A percentile compares a stretch with the other conserved stretches of the same genome.
Evolutionary conservation across 2,888 invertebrate genomes (phyloP).

Genomic region (Xylota sylvarum): DNA sequence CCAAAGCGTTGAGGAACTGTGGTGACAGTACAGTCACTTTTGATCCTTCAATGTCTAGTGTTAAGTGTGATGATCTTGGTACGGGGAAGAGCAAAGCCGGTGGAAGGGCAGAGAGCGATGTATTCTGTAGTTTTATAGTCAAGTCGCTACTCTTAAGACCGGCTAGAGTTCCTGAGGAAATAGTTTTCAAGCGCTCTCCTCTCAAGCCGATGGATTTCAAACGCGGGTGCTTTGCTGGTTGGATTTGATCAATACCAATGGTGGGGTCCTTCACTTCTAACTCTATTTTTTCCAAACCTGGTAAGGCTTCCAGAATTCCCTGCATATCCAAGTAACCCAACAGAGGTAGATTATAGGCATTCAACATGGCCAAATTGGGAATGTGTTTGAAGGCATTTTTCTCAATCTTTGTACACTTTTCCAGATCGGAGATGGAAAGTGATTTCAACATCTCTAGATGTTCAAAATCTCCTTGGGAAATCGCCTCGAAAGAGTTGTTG

Average conservation of each 20-base stretch:
- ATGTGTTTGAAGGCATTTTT: slow-evolving; percentile 92
- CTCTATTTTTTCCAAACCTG: slow-evolving; percentile 91
- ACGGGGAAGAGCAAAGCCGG: slow-evolving; percentile 94
- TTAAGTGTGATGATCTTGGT: slow-evolving; percentile 93
- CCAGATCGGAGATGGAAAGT: slow-evolving; percentile 89
- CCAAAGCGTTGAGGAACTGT: slow-evolving; percentile 92
- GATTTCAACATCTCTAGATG: slow-evolving; percentile 88
- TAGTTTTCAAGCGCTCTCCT: slow-evolving; percentile 90
- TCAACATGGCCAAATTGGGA: slow-evolving; percentile 89
- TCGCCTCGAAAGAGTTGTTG: slow-evolving; percentile 91
- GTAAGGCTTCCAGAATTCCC: slow-evolving; percentile 91
- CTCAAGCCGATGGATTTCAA: slow-evolving; percentile 90
- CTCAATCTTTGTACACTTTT: slow-evolving; percentile 91
- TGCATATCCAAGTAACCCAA: slow-evolving; percentile 94
- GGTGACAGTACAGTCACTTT: slow-evolving; percentile 91
- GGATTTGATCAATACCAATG: slow-evolving; percentile 92
- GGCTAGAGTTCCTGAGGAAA: slow-evolving; percentile 93
- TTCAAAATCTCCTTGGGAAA: slow-evolving; percentile 92
- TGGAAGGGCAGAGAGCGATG: slow-evolving; percentile 91
- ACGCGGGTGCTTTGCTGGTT: slow-evolving; percentile 91
- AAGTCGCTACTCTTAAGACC: slow-evolving; percentile 91
- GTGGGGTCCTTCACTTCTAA: slow-evolving; percentile 94
- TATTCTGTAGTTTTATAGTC: slow-evolving; percentile 91
- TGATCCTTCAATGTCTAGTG: slow-evolving; percentile 92
- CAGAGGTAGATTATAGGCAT: slow-evolving; percentile 91